Base-by-base conservation (phyloP, 2,888 invertebrate species). In the Cylloceria caligata region DNA sequence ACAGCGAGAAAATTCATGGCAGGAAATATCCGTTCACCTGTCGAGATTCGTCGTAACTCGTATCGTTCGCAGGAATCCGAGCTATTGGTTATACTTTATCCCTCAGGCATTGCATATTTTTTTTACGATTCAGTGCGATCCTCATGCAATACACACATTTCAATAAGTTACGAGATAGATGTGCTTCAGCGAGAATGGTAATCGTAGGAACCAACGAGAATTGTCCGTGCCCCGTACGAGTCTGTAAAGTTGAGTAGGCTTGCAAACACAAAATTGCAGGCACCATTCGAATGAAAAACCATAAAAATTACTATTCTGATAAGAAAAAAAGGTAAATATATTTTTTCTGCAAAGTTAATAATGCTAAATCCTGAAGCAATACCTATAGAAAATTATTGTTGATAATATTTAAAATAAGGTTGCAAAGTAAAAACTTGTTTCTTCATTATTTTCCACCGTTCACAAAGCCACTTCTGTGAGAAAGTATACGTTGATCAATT, bases 1-100 rank as follows among this genome's bases (percentile, higher is more conserved):
- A 45, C 19, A 13, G 49, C 36, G 49, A 60, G 52, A 49, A 75
- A 67, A 81, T 81, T 72, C 72, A 76, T 72, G 39, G 67, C 81
- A 30, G n/a, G 34, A 39, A 79, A 71, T 24, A 60, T 30, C 52
- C 39, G 72, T 68, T 55, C 47, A 36, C 36, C 49, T 3, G 42
- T 69, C 45, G 52, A 76, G 52, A 55, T 52, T 72, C 39, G 30
- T 68, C 72, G 76, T 81, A 68, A 73, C 68, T 72, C 73, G 42
- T 60, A 39, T 67, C 60, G 68, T 73, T 73, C 62, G 52, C 62
- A 68, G 68, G 55, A 81, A 81, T 73, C 42, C 77, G 3, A 39
- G 42, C 62, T 69, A 75, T 75, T 75, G 71, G 67, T 65, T 73
- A 24, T 13, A 45, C 76, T 68, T 72, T 60, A 76, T 73, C 72